Base-by-base conservation (phyloP, 2,888 invertebrate genomes). In the Archips crataeganus region DNA sequence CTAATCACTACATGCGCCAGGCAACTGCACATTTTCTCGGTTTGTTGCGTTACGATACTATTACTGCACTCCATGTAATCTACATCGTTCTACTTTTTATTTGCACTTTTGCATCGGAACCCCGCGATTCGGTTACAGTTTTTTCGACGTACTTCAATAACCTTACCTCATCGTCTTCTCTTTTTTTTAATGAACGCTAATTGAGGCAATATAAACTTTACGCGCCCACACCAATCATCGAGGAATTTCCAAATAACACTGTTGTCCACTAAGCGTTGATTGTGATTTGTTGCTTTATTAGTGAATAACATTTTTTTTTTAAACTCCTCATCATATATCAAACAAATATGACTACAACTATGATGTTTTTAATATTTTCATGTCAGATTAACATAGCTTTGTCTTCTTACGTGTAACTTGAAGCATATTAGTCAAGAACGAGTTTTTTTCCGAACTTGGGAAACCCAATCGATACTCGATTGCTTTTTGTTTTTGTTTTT, bases 41-140 rank as follows among this genome's bases (percentile, higher is more conserved):
- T 77, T 75, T 76, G 78, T 77, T 79, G 75, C 79, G 79, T 80
- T 80, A 78, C 79, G 76, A 77, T 77, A 74, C 79, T 79, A 79
- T 79, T 79, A 75, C 76, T 73, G 77, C 64, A 75, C 75, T 71
- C 74, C 67, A 69, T 74, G 71, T 75, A 77, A 79, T 79, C 75
- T 77, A 74, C 77, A 78, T 70, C 77, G 78, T 74, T 75, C 63
- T 72, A 71, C 72, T 69, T 75, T 75, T 76, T 23, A 54, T 54
- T 75, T 73, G 75, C 76, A 76, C 74, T 62, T 60, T 61, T 57
- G 54, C 67, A 61, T 73, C 39, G 64, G 63, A 75, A 75, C 72
- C 65, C 69, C 74, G 74, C 66, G 61, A 67, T 65, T 60, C 72
- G 54, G 61, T 69, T 60, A 71, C 47, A 59, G 63, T 60, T 66